Evolutionary conservation across 2,888 invertebrate genomes (phyloP).

Genomic region (Danaus chrysippus): DNA sequence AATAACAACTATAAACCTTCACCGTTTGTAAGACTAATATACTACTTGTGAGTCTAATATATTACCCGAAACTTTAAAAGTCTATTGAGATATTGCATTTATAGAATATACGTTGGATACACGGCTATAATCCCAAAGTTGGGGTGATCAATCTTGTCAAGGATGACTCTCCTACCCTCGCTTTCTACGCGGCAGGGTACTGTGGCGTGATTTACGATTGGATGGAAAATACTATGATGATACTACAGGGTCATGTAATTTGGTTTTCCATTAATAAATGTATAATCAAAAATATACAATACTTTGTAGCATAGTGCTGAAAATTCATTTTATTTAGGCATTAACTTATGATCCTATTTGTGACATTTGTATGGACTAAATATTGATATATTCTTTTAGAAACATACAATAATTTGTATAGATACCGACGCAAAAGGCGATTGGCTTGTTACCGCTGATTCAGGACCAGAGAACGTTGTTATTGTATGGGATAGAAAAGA

Average conservation of each 20-base stretch:
- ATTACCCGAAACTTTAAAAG: background rate
- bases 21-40: conserved; percentile 62
- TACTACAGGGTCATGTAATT: conserved; percentile 85
- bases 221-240: conserved; percentile 76
- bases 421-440: conserved; percentile 71
- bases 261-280: background rate
- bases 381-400: conserved; percentile 49
- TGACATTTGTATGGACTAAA: background rate
- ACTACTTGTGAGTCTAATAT: background rate
- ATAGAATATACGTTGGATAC: conserved; percentile 81
- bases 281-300: background rate
- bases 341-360: no score
- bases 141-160: conserved; percentile 80
- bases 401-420: conserved; percentile 70
- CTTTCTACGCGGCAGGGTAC: conserved; percentile 83
- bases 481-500: conserved; percentile 79
- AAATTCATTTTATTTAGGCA: no score
- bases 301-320: background rate
- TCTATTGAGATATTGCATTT: conserved; percentile 17
- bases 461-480: conserved; percentile 75
- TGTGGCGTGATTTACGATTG: conserved; percentile 82
- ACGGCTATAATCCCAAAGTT: conserved; percentile 80
- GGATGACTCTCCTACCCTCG: conserved; percentile 58
- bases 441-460: conserved; percentile 80
- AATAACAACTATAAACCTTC: conserved; percentile 52